Base-by-base conservation (phyloP, 2,113 vertebrate species). In the Amphiprion ocellaris region DNA sequence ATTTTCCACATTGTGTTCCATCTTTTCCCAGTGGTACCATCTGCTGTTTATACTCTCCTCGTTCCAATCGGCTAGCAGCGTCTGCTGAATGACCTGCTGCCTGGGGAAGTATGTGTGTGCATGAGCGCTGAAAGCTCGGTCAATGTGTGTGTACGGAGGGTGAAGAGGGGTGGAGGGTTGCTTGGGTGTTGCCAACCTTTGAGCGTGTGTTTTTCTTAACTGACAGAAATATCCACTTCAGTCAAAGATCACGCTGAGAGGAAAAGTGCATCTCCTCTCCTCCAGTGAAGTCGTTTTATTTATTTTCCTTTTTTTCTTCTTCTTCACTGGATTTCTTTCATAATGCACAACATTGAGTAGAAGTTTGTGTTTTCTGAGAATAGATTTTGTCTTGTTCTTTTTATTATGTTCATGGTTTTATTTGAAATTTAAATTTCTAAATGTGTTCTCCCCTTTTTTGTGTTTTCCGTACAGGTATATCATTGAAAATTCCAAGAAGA, bases 381-480 rank as follows among this genome's bases (percentile, higher is more conserved):
- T 39, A 30, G 0, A n/a, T 58, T 53, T 68, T 63, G 9, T 44
- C 6, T 0, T 26, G 4, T 8, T 26, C 12, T 56, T 59, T 37
- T 44, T 1, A 50, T 23, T 14, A 3, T n/a, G 8, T 21, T 28
- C 26, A 4, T 28, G 33, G 5, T 54, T 67, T 78, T 65, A 55
- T 58, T 44, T 44, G 15, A 46, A 72, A n/a, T 50, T 12, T 2
- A 26, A 12, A 4, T 62, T 62, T 65, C 4, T 56, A 26, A 64
- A 53, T 17, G 41, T 71, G 3, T 15, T 50, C 2, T 61, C 8
- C 10, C 30, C 16, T 8, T 50, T 12, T 14, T 77, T 21, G 50
- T 83, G n/a, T 74, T 87, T 73, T 24, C 37, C 76, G 11, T 24
- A 39, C 86, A 99, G 98, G 74, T 88, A 94, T 77, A 95, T 98